These are phyloP conservation scores for Hystrix cristata DNA, from an alignment of 2,113 vertebrate genomes.

Conservation along the genomic window DNA sequence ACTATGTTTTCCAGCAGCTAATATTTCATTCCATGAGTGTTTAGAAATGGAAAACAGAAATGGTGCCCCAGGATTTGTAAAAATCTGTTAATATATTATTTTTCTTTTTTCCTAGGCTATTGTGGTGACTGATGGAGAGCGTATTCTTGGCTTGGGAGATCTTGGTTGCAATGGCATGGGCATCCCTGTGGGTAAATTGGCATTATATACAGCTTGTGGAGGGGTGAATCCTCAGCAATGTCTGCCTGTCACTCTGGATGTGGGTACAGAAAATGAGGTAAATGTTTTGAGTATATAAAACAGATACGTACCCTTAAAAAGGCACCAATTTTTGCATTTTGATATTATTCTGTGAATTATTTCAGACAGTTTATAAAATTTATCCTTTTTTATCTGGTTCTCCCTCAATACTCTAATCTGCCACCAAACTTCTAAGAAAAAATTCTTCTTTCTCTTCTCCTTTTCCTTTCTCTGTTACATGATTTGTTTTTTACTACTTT, in stretches of 20 bases:
- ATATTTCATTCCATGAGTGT: neutral
- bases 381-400: neutral
- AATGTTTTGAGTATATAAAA: constrained; percentile 43
- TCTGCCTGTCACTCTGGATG: constrained; percentile 96
- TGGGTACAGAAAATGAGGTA: constrained; percentile 99
- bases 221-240: constrained; percentile 96
- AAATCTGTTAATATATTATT: neutral
- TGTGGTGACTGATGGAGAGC: constrained; percentile 97
- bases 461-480: neutral
- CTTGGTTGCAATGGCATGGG: constrained; percentile 98
- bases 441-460: constrained; percentile 27
- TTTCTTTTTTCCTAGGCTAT: constrained; percentile 90
- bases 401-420: neutral
- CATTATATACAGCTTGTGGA: constrained; percentile 97
- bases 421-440: neutral
- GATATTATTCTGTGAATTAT: neutral
- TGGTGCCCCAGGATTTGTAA: neutral
- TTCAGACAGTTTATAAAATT: constrained; percentile 1
- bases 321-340: neutral
- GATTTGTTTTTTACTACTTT: neutral
- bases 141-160: constrained; percentile 98
- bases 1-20: constrained; percentile 3
- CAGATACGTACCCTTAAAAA: neutral
- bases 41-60: neutral
- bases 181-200: constrained; percentile 98